Base-by-base conservation (phyloP, 2,113 vertebrate genomes). In the Pristiophorus japonicus region DNA sequence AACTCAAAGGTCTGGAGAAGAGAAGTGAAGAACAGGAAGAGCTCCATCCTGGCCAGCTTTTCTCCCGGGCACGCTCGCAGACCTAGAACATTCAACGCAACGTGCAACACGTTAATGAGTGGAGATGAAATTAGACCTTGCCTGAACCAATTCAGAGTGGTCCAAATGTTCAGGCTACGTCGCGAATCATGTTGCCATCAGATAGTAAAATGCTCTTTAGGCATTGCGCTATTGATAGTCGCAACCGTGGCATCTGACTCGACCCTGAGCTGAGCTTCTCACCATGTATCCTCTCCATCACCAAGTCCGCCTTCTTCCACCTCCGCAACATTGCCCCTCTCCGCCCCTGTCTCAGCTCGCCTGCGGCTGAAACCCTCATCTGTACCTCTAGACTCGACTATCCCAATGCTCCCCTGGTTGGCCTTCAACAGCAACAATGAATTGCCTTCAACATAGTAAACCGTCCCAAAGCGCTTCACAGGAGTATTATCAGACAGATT, bases 1-100 rank as follows among this genome's bases (percentile, higher is more conserved):
- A 92, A 92, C n/a, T 59, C 59, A 38, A 92, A 92, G 34, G 22
- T 63, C 55, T 63, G 90, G 62, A 92, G 90, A 4, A 92, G 90
- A 20, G 34, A 18, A 11, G 59, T 63, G 34, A 92, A 92, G 30
- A 92, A 92, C 55, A 92, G 59, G 1, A 92, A 63, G 59, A 63
- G 34, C 90, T 92, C 90, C 90, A 92, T 92, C 5, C 10, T 63
- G 90, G 90, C 90, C 90, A 92, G 55, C 38, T 63, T 92, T 27
- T 92, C 90, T 20, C 90, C 90, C 1, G 59, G 90, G 59, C 90
- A 92, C 0, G 90, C 90, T 63, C 90, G 59, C 59, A 92, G 90
- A 10, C 90, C 90, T 92, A 12, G n/a, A 62, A n/a, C 12, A 92
- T 20, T 38, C 90, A 92, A 92, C 16, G 38, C 42, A 20, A 59